Percentiles rank a stretch among this genome's conserved stretches.
Conservation (phyloP, 2,113 vertebrate genomes). For the Glaucidium brasilianum region DNA sequence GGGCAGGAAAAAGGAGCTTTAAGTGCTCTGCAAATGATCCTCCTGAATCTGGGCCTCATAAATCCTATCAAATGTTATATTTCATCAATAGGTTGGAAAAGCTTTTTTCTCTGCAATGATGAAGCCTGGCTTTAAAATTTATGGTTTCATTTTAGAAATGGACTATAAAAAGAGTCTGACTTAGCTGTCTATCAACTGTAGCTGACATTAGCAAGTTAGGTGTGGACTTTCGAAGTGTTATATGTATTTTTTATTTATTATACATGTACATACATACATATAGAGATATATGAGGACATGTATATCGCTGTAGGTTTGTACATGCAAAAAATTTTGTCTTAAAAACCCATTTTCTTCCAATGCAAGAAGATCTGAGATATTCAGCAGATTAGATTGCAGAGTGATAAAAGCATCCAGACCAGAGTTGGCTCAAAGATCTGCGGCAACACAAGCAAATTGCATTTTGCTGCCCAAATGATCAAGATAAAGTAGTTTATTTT, state of each 20-base stretch:
- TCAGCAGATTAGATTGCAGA: slow-evolving; percentile 45
- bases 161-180: slow-evolving; percentile 81
- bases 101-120: slow-evolving; percentile 76
- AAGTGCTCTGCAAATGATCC: slow-evolving; percentile 86
- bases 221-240: slow-evolving; percentile 58
- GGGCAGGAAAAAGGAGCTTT: slow-evolving; percentile 78
- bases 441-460: slow-evolving; percentile 36
- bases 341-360: slow-evolving; percentile 34
- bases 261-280: background rate
- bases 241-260: slow-evolving; percentile 29
- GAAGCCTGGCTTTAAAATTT: slow-evolving; percentile 79
- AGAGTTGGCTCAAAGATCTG: slow-evolving; percentile 3
- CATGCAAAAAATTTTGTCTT: background rate
- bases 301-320: background rate
- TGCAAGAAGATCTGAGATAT: slow-evolving; percentile 29
- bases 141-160: slow-evolving; percentile 88
- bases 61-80: slow-evolving; percentile 83
- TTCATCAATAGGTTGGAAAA: slow-evolving; percentile 80
- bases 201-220: slow-evolving; percentile 72
- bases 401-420: slow-evolving; percentile 63
- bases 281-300: background rate
- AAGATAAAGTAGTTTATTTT: slow-evolving; percentile 47
- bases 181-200: slow-evolving; percentile 76
- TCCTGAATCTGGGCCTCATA: slow-evolving; percentile 80
- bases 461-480: slow-evolving; percentile 39